These are phyloP conservation scores for Dryas iulia DNA, from an alignment of 1,140 invertebrate species.

Conservation along the genomic window DNA sequence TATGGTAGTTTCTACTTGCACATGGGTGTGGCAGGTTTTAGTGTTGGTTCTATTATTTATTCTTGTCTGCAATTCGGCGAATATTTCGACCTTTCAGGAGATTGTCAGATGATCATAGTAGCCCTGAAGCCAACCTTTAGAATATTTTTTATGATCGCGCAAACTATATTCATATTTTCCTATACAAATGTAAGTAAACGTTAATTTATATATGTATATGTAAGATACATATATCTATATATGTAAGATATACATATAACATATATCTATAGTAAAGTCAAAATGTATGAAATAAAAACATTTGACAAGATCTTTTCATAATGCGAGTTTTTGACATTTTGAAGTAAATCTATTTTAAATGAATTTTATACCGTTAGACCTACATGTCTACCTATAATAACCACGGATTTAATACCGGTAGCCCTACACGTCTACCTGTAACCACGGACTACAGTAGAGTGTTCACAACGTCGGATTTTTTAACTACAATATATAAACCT, in stretches of 20 bases:
- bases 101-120: constrained; percentile 81
- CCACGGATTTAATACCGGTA: no score
- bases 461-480: no score
- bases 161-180: constrained; percentile 86
- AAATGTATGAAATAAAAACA: no score
- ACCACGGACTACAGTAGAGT: no score
- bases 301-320: no score
- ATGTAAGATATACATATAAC: background rate
- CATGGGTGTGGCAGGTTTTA: constrained; percentile 84
- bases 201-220: constrained; percentile 9
- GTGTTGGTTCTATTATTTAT: constrained; percentile 86
- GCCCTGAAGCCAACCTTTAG: constrained; percentile 81
- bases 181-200: constrained; percentile 81
- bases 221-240: background rate
- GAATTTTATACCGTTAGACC: no score
- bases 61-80: constrained; percentile 85
- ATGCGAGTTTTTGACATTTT: no score
- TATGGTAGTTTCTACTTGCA: constrained; percentile 83
- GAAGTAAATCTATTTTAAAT: no score
- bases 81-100: constrained; percentile 82
- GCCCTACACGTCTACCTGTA: no score
- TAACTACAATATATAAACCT: no score
- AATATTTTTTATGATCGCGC: constrained; percentile 83
- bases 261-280: no score
- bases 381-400: no score